Evolutionary conservation across 2,888 invertebrate species (phyloP), one percentile per base, ranked within the genome.

Genomic region (Ichneumon xanthorius): DNA sequence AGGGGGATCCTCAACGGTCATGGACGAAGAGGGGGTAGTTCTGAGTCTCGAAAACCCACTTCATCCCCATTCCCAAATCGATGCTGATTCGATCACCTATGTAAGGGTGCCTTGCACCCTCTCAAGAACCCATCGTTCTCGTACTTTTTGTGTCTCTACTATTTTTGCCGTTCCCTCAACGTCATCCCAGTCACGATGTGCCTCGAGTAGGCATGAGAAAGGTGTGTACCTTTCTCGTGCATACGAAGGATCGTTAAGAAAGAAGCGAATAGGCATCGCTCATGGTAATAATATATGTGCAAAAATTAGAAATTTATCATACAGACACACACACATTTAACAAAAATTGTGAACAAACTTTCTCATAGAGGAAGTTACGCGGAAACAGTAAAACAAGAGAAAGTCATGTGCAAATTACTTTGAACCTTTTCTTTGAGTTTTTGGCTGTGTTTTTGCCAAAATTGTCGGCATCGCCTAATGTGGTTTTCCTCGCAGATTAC

Each of bases 71-170:
- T 67, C 78, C 82, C 79, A 87, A 89, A 89, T 85, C 89, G 89
- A 89, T 88, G 87, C 87, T 87, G 88, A 89, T 88, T 88, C 86
- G 86, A 89, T 89, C 83, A 88, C 73, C 85, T 87, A 58, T 77
- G 67, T 55, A n/a, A 82, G 85, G 48, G 55, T 75, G 70, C 26
- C 53, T 82, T 79, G 40, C 75, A 50, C 70, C 78, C 75, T 63
- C 78, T 85, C 82, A 40, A 70, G 65, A 37, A 75, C 75, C 78
- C 75, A 81, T 22, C 79, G 26, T 50, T 14, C 58, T 26, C 37
- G 26, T 58, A 30, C 26, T 58, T 67, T 71, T 72, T 67, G 76
- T n/a, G 30, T 40, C 71, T 75, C 68, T 58, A 16, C 14, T 50
- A 16, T 33, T 22, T 55, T 68, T 67, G 45, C 55, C 30, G 61